Conservation (phyloP, 2,888 invertebrate genomes). For the Leptopilina myrica region DNA sequence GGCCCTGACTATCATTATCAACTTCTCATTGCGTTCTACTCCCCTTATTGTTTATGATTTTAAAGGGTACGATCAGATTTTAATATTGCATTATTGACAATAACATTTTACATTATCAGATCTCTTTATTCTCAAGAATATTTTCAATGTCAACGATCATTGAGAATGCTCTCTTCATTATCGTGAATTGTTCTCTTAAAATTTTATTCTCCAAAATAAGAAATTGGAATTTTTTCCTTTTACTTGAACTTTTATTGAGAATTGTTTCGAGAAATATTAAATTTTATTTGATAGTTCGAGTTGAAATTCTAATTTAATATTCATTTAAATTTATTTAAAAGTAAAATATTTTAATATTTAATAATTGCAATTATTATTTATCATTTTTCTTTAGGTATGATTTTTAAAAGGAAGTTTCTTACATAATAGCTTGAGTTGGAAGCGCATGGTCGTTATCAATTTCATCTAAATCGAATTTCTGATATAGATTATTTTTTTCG, state of each 20-base stretch:
- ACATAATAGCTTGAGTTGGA: not conserved
- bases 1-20: constrained; percentile 27
- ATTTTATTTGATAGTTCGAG: too few species aligned
- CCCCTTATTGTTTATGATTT: constrained; percentile 12
- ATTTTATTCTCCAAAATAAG: not conserved
- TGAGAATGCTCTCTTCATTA: not conserved
- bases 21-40: constrained; percentile 20
- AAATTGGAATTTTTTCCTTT: too few species aligned
- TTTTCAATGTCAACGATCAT: not conserved
- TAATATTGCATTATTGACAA: constrained; percentile 15
- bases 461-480: constrained; percentile 6
- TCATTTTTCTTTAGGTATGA: not conserved
- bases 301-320: too few species aligned
- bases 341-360: too few species aligned
- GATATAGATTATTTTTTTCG: not conserved
- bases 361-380: not conserved
- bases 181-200: not conserved
- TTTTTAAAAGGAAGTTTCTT: not conserved
- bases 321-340: too few species aligned
- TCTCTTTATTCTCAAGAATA: not conserved
- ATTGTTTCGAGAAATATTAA: too few species aligned
- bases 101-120: not conserved
- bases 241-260: too few species aligned
- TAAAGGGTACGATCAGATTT: constrained; percentile 15
- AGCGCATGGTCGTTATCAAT: not conserved